Percentiles rank a stretch among this genome's conserved stretches.
Evolutionary conservation across 2,888 invertebrate genomes (phyloP).

Genomic region (Acleris emargana): DNA sequence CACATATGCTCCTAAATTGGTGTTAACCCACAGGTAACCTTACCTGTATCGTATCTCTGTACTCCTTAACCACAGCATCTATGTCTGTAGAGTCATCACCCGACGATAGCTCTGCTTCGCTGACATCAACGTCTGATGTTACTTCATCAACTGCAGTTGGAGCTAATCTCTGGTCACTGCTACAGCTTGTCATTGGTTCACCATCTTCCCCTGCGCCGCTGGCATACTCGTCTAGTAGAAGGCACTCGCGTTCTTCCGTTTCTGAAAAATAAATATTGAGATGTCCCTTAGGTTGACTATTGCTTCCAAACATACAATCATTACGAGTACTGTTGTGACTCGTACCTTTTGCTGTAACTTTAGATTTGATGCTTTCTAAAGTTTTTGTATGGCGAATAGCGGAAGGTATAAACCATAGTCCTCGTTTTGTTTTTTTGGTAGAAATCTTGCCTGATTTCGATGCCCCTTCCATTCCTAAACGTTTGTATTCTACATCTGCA

Average conservation of each 20-base stretch:
- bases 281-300: too few relatives aligned
- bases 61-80: constrained; percentile 90
- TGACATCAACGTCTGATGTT: constrained; percentile 74
- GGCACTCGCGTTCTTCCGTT: constrained; percentile 84
- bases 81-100: constrained; percentile 89
- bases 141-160: constrained; percentile 65
- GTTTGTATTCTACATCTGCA: constrained; percentile 78
- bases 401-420: constrained; percentile 80
- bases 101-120: constrained; percentile 82
- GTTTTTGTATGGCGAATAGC: constrained; percentile 79
- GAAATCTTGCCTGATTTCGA: constrained; percentile 56
- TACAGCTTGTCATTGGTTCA: constrained; percentile 62
- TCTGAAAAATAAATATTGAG: constrained; percentile 46
- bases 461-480: constrained; percentile 66
- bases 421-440: constrained; percentile 65
- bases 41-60: constrained; percentile 88
- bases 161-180: constrained; percentile 57
- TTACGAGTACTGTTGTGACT: too few relatives aligned
- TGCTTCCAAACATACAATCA: too few relatives aligned
- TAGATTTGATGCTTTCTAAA: constrained; percentile 77
- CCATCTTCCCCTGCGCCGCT: constrained; percentile 68
- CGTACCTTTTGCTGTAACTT: constrained; percentile 71
- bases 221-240: constrained; percentile 83
- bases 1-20: background rate
- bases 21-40: too few relatives aligned